Base-by-base conservation (phyloP, 1,140 invertebrate genomes). In the Lysiphlebus fabarum region DNA sequence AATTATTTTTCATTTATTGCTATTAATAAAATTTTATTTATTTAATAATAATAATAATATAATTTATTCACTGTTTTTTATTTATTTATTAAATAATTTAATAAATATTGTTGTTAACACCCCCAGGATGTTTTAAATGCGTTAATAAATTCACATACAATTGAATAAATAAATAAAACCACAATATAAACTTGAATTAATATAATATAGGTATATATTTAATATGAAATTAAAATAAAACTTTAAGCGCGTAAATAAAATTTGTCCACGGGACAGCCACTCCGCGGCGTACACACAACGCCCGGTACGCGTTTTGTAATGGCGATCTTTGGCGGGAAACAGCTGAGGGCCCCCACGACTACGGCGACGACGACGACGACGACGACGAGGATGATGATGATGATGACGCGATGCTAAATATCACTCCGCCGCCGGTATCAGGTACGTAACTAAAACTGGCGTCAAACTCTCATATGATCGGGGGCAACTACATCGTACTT, bases 311-410 rank as follows among this genome's bases (percentile, higher is more conserved):
- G 68, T 81, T 82, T 80, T 80, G 82, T 82, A 83, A 79, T 83
- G 82, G 81, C 80, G 78, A 75, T 74, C 77, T 80, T 83, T 84
- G 82, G 82, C 83, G 83, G 83, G 83, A 85, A 85, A 85, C 83
- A 85, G 83, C 83, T 85, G 83, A 84, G 83, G 76, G 74, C 77
- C 70, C 70, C 72, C 70, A 67, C 67, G 62, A 17, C 17, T 1
- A 17, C 17, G 17, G 3, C 17, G 17, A 17, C 17, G 17, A 17
- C 17, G 17, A 17, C 17, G 17, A 17, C 17, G 17, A 17, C 17
- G 17, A 17, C 17, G 17, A 17, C 17, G 17, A 17, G 1, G 17
- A 17, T 1, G 17, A 17, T 17, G 17, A 17, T 17, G 17, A 17
- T 62, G 61, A 53, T 62, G 63, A 49, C 68, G 60, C 66, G 65